Evolutionary conservation across 1,140 invertebrate species (phyloP).

Genomic region (Eueides isabella): DNA sequence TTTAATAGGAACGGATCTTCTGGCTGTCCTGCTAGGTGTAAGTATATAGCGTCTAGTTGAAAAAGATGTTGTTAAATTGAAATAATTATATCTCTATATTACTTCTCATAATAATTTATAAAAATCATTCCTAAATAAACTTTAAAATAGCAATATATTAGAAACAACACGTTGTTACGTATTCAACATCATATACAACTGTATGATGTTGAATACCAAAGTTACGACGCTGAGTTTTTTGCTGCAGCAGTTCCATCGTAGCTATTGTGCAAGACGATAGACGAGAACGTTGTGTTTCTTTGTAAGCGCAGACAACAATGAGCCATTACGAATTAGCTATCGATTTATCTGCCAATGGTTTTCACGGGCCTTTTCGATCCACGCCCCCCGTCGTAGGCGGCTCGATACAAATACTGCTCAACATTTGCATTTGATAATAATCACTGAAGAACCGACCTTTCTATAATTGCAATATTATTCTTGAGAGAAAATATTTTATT

Average conservation of each 20-base stretch:
- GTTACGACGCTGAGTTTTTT: slow-evolving; percentile 20
- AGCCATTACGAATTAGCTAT: slow-evolving; percentile 77
- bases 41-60: no score
- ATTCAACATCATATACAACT: no score
- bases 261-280: slow-evolving; percentile 66
- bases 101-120: not conserved
- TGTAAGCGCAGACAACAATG: slow-evolving; percentile 76
- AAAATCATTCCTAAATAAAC: not conserved
- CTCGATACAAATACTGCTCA: slow-evolving; percentile 31
- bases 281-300: slow-evolving; percentile 72
- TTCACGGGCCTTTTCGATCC: slow-evolving; percentile 46
- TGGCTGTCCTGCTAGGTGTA: no score
- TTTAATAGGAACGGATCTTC: no score
- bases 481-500: not conserved
- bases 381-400: slow-evolving; percentile 40
- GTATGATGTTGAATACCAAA: slow-evolving; percentile 19
- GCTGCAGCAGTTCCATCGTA: slow-evolving; percentile 13
- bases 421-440: slow-evolving; percentile 35
- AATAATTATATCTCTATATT: no score
- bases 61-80: no score
- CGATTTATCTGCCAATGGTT: slow-evolving; percentile 70
- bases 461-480: slow-evolving; percentile 18
- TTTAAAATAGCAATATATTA: not conserved
- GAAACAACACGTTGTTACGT: not conserved
- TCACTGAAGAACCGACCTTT: slow-evolving; percentile 31